Percentiles rank a stretch among this genome's conserved stretches.
Conservation (phyloP, 2,797 vertebrate genomes). For the Valencia hispanica region DNA sequence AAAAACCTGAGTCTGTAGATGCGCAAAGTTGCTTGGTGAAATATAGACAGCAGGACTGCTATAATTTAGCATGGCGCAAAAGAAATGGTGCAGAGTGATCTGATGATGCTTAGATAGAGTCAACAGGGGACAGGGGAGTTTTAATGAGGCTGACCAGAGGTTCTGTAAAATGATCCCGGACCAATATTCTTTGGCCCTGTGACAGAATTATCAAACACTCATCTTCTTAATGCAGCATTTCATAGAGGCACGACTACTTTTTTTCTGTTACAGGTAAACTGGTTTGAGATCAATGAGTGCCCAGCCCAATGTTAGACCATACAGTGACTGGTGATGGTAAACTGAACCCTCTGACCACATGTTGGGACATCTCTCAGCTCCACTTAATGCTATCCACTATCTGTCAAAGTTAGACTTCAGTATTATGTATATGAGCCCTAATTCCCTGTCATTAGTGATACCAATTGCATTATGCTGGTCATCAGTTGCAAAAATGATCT, state of each 20-base stretch:
- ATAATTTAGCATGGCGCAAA: constrained; percentile 13
- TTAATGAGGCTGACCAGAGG: constrained; percentile 60
- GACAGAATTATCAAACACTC: constrained; percentile 83
- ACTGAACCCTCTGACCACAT: constrained; percentile 45
- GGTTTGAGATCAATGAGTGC: constrained; percentile 28
- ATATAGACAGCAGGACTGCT: not conserved
- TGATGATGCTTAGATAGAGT: constrained; percentile 72
- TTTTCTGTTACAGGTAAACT: constrained; percentile 52
- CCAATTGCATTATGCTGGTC: constrained; percentile 76
- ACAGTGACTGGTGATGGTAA: constrained; percentile 36
- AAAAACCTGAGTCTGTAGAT: not conserved
- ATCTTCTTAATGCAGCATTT: constrained; percentile 79
- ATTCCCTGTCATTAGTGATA: constrained; percentile 75
- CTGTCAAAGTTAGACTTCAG: constrained; percentile 69
- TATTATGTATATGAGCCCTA: constrained; percentile 76
- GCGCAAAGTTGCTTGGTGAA: too few relatives aligned
- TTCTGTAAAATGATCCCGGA: constrained; percentile 74
- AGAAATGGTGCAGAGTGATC: constrained; percentile 49
- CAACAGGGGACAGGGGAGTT: constrained; percentile 58
- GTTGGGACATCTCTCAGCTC: constrained; percentile 51
- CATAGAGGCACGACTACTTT: constrained; percentile 46
- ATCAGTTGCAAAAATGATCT: constrained; percentile 81
- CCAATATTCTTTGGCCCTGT: constrained; percentile 74
- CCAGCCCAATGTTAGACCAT: constrained; percentile 7
- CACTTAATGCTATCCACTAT: constrained; percentile 64